Evolutionary conservation across 2,888 invertebrate species (phyloP).

Genomic region (Ophion costatus): DNA sequence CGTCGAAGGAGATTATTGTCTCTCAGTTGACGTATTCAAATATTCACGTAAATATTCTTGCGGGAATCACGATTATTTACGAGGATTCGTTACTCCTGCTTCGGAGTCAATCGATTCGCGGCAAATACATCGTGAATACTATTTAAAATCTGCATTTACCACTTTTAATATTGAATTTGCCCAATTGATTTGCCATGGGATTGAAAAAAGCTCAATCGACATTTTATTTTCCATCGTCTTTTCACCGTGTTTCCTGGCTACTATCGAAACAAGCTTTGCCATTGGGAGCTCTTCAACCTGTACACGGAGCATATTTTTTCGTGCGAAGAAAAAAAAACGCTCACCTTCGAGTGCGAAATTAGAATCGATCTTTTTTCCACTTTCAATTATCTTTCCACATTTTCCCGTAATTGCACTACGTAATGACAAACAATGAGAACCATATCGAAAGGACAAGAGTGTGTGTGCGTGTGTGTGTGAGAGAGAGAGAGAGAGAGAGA

Average conservation of each 20-base stretch:
- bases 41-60: neutral
- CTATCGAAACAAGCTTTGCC: no score
- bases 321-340: neutral
- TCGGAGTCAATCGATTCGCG: conserved; percentile 51
- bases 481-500: neutral
- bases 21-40: neutral
- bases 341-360: neutral
- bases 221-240: neutral
- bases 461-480: no score
- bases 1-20: neutral
- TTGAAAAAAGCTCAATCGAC: no score
- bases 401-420: neutral
- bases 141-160: no score
- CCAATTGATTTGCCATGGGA: no score
- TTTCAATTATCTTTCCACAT: neutral
- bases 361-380: neutral
- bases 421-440: neutral
- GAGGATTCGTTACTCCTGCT: conserved; percentile 10
- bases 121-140: neutral
- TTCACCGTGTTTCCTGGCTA: no score
- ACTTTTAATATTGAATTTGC: no score
- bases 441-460: neutral
- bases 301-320: neutral
- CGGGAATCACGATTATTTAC: conserved; percentile 19
- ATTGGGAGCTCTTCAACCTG: neutral